Evolutionary conservation across 1,140 invertebrate genomes (phyloP).

Genomic region (Pteromalus puparum): DNA sequence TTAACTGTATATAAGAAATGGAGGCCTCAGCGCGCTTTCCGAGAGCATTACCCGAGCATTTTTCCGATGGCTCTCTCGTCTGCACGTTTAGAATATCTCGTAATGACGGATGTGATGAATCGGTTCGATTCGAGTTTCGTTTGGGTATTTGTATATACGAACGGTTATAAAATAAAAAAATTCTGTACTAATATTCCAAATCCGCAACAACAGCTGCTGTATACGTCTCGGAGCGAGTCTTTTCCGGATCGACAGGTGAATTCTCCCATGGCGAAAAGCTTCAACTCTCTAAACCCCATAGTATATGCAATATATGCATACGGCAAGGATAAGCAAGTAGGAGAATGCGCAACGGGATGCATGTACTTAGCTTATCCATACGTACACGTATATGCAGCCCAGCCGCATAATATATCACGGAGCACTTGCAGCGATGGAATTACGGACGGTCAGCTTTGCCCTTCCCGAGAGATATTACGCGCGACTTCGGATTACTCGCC

Average conservation of each 20-base stretch:
- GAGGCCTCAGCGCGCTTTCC: background rate
- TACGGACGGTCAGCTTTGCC: conserved; percentile 5
- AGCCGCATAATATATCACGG: background rate
- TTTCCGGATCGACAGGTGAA: background rate
- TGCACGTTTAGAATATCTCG: background rate
- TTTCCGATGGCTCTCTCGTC: background rate
- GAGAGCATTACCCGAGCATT: background rate
- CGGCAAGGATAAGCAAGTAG: background rate
- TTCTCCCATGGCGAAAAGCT: conserved; percentile 14
- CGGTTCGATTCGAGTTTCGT: too few relatives aligned
- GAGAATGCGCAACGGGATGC: conserved; percentile 18
- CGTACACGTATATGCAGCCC: too few relatives aligned
- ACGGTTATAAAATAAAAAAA: too few relatives aligned
- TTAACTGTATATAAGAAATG: conserved; percentile 46
- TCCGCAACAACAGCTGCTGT: too few relatives aligned
- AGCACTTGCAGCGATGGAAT: conserved; percentile 2
- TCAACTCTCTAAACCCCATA: too few relatives aligned
- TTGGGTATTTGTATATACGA: too few relatives aligned
- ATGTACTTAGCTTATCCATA: background rate
- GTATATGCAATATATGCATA: too few relatives aligned
- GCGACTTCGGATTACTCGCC: conserved; percentile 7
- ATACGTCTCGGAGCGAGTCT: too few relatives aligned
- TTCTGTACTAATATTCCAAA: too few relatives aligned
- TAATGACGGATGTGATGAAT: too few relatives aligned
- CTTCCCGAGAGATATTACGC: conserved; percentile 22